Percentiles rank a stretch among this genome's conserved stretches.
Evolutionary conservation across 2,888 invertebrate genomes (phyloP).

Genomic region (Rambutsinella grinnellia): DNA sequence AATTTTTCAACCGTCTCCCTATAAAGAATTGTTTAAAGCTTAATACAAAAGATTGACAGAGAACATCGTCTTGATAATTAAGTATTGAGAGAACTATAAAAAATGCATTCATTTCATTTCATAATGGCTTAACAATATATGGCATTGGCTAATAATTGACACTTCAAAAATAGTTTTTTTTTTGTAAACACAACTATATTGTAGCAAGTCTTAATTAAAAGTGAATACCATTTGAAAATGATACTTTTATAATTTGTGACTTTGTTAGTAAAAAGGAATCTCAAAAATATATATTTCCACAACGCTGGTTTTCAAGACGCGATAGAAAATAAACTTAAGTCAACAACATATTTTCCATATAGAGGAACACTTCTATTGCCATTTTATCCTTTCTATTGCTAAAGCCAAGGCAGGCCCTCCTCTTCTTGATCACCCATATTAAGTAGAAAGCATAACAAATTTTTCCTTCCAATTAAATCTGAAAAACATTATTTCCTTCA

Average conservation of each 20-base stretch:
- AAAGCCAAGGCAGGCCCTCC: too few species aligned
- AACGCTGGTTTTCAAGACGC: not conserved
- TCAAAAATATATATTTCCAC: too few species aligned
- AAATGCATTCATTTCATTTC: too few species aligned
- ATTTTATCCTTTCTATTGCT: too few species aligned
- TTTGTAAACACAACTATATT: too few species aligned
- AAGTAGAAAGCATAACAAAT: too few species aligned
- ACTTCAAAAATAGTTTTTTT: not conserved
- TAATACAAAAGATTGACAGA: not conserved
- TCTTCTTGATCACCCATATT: too few species aligned
- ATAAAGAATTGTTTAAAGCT: not conserved
- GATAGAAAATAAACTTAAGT: not conserved
- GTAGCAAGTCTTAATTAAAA: not conserved
- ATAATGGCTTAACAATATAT: not conserved
- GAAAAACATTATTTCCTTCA: too few species aligned
- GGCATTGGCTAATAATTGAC: not conserved
- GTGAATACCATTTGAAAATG: not conserved
- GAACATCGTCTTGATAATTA: too few species aligned
- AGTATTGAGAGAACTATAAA: too few species aligned
- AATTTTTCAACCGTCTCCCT: not conserved
- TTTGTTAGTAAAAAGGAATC: not conserved
- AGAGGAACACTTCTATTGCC: too few species aligned
- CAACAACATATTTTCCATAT: not conserved
- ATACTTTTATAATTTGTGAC: not conserved
- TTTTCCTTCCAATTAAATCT: too few species aligned